These are phyloP conservation scores for Epizoanthus scotinus DNA, from an alignment of 92 coral and sea anemone species.

Conservation along the genomic window DNA sequence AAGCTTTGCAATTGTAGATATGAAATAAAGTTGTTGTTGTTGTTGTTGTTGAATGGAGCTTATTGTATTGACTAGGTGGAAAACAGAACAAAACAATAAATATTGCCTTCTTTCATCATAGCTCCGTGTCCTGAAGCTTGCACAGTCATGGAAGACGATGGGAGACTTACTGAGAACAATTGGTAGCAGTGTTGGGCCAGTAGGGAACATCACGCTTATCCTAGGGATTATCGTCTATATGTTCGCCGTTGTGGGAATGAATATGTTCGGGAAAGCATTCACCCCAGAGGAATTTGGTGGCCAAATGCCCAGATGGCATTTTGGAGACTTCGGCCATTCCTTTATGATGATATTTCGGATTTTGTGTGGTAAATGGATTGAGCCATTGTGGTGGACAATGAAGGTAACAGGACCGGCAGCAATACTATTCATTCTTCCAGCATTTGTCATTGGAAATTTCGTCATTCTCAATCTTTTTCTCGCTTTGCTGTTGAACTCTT, in stretches of 20 bases:
- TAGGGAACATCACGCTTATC: constrained; percentile 95
- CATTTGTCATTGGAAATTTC: constrained; percentile 93
- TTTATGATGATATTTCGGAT: constrained; percentile 98
- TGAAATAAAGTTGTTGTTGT: too few relatives aligned
- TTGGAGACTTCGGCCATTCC: constrained; percentile 86
- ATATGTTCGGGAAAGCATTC: constrained; percentile 65
- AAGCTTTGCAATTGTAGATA: too few relatives aligned
- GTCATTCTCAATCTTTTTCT: constrained; percentile 95
- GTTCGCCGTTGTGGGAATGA: constrained; percentile 99
- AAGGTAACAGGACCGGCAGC: constrained; percentile 63
- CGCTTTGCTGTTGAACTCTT: constrained; percentile 93
- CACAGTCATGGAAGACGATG: constrained; percentile 99
- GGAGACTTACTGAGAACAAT: constrained; percentile 93
- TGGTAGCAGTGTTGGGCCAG: constrained; percentile 96
- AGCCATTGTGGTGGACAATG: constrained; percentile 98
- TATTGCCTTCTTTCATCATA: constrained; percentile 22
- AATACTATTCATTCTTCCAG: constrained; percentile 81
- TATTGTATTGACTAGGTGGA: neutral
- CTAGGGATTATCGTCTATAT: constrained; percentile 92
- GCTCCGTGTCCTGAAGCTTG: constrained; percentile 97
- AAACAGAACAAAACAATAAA: neutral
- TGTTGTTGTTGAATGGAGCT: too few relatives aligned
- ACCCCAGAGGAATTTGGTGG: constrained; percentile 42
- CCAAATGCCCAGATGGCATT: constrained; percentile 82
- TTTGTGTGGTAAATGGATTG: constrained; percentile 98